These are phyloP conservation scores for Onychomys torridus DNA, from an alignment of 2,797 vertebrate genomes.

Conservation along the genomic window DNA sequence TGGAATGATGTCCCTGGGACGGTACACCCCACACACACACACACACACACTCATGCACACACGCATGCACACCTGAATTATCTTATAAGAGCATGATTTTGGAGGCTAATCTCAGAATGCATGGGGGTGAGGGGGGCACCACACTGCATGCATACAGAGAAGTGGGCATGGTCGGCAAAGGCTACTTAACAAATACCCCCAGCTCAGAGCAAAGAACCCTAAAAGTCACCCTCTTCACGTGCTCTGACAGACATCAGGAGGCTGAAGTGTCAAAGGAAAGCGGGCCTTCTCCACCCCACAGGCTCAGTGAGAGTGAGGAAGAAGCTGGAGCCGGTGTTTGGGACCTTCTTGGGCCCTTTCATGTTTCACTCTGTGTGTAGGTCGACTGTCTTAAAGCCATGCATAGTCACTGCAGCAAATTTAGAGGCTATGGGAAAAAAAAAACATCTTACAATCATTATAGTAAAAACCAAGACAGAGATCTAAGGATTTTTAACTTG, in stretches of 20 bases:
- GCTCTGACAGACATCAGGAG: not conserved
- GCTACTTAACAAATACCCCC: not conserved
- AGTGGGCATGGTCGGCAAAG: not conserved
- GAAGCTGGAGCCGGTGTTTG: not conserved
- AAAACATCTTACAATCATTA: slow-evolving; percentile 38
- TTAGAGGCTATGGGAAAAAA: slow-evolving; percentile 21
- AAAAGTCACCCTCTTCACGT: not conserved
- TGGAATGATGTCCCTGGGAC: not conserved
- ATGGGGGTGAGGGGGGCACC: not conserved
- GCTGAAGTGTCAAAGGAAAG: not conserved
- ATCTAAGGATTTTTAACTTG: slow-evolving; percentile 53
- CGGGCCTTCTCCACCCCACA: not conserved
- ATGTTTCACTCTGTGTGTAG: not conserved
- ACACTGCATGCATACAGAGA: not conserved
- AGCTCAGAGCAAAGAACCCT: not conserved
- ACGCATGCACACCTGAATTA: not conserved
- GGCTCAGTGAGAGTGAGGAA: not conserved
- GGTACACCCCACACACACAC: not conserved
- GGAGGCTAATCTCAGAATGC: not conserved
- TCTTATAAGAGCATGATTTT: not conserved
- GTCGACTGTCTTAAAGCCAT: not conserved
- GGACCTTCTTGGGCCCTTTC: not conserved
- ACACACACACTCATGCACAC: no score
- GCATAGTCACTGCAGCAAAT: slow-evolving; percentile 2
- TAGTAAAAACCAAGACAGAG: slow-evolving; percentile 51